These are phyloP conservation scores for Narcine bancroftii DNA, from an alignment of 2,113 vertebrate species.

Conservation along the genomic window DNA sequence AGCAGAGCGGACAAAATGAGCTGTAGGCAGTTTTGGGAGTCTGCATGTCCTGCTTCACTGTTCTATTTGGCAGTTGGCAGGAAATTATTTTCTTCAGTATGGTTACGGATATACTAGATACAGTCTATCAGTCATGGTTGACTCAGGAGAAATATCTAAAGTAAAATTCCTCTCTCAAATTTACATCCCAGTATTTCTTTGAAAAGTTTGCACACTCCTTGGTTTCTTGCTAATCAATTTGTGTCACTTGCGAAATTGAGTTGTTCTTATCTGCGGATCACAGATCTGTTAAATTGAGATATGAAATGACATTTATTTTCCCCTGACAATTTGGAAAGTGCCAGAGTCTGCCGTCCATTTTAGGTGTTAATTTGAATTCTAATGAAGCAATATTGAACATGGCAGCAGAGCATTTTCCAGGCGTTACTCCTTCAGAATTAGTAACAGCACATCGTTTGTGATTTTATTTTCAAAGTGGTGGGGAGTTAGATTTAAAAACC, in stretches of 20 bases:
- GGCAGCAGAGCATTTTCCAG: not conserved
- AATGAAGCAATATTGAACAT: slow-evolving; percentile 27
- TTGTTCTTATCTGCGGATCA: slow-evolving; percentile 22
- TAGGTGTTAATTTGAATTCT: slow-evolving; percentile 28
- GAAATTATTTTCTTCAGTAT: not conserved
- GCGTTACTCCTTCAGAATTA: slow-evolving; percentile 5
- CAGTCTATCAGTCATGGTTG: not conserved
- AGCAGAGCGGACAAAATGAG: too few relatives aligned
- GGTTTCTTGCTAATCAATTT: slow-evolving; percentile 6
- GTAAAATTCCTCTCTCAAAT: not conserved
- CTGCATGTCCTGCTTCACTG: not conserved
- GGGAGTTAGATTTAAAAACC: not conserved
- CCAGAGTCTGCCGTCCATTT: slow-evolving; percentile 24
- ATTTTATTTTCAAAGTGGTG: slow-evolving; percentile 1
- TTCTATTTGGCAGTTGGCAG: not conserved
- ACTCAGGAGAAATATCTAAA: not conserved
- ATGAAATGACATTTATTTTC: slow-evolving; percentile 29
- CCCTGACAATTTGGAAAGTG: slow-evolving; percentile 21
- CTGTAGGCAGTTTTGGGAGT: too few relatives aligned
- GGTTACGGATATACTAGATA: not conserved
- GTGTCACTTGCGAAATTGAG: not conserved
- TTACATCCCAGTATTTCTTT: not conserved
- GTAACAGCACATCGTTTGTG: not conserved
- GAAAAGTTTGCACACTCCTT: slow-evolving; percentile 3
- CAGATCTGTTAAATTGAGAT: slow-evolving; percentile 29